Percentiles rank a stretch among this genome's conserved stretches.
Evolutionary conservation across 2,888 invertebrate species (phyloP).

Genomic region (Cheilosia urbana): DNA sequence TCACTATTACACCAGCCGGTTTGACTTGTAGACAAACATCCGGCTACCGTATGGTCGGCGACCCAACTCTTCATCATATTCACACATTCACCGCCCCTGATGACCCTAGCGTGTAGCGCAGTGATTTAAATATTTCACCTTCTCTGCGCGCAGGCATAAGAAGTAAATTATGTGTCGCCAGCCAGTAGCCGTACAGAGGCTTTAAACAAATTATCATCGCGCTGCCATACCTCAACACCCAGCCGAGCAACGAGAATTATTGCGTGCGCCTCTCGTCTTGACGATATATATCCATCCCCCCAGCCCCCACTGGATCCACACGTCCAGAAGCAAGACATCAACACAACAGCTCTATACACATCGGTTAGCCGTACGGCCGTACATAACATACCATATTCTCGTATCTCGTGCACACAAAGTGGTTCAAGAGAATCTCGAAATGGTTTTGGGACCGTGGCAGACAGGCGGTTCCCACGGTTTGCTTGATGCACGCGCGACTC

Average conservation of each 20-base stretch:
- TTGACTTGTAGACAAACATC: slow-evolving; percentile 47
- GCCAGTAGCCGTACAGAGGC: slow-evolving; percentile 51
- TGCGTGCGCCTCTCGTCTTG: slow-evolving; percentile 43
- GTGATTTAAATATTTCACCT: slow-evolving; percentile 71
- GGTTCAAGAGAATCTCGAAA: slow-evolving; percentile 75
- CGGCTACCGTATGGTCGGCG: slow-evolving; percentile 33
- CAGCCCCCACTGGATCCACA: neutral
- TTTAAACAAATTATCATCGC: slow-evolving; percentile 66
- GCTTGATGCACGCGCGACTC: slow-evolving; percentile 77
- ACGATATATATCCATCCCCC: slow-evolving; percentile 36
- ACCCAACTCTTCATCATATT: slow-evolving; percentile 6
- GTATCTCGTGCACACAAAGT: slow-evolving; percentile 70
- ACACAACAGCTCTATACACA: slow-evolving; percentile 44
- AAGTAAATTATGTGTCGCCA: slow-evolving; percentile 27
- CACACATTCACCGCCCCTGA: slow-evolving; percentile 44
- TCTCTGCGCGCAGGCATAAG: slow-evolving; percentile 29
- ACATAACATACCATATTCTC: slow-evolving; percentile 41
- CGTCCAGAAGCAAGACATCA: slow-evolving; percentile 20
- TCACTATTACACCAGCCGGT: slow-evolving; percentile 30
- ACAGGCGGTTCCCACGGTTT: slow-evolving; percentile 77
- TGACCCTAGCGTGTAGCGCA: slow-evolving; percentile 57
- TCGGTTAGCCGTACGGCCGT: slow-evolving; percentile 21
- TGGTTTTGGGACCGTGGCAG: slow-evolving; percentile 77
- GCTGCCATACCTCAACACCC: slow-evolving; percentile 55
- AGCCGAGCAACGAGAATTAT: slow-evolving; percentile 56